Evolutionary conservation across 2,888 invertebrate species (phyloP).

Genomic region (Acronicta alni): DNA sequence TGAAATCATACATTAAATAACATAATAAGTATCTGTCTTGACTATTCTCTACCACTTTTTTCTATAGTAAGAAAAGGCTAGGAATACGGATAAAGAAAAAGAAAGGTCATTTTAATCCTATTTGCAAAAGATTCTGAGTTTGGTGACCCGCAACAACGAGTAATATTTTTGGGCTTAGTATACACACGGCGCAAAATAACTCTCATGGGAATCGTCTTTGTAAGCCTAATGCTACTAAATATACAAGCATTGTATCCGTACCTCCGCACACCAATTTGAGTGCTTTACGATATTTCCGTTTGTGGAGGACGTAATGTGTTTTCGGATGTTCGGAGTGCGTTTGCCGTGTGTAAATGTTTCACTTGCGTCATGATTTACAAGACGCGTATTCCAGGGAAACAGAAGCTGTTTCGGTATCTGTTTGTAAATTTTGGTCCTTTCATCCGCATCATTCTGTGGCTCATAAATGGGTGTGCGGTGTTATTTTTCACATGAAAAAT

Average conservation of each 20-base stretch:
- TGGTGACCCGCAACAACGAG: no score
- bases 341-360: slow-evolving; percentile 33
- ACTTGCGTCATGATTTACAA: slow-evolving; percentile 29
- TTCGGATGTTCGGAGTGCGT: slow-evolving; percentile 21
- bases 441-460: not conserved
- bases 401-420: slow-evolving; percentile 10
- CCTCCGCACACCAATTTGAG: slow-evolving; percentile 9
- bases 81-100: no score
- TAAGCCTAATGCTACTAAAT: slow-evolving; percentile 2
- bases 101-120: no score
- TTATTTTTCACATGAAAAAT: not conserved
- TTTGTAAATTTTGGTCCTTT: slow-evolving; percentile 8
- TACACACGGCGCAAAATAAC: not conserved
- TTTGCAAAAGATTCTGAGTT: no score
- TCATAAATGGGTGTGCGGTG: not conserved
- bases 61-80: no score
- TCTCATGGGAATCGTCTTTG: not conserved
- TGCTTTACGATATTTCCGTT: slow-evolving; percentile 26
- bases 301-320: slow-evolving; percentile 31
- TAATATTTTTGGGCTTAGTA: not conserved
- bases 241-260: not conserved
- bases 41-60: no score
- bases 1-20: no score
- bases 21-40: no score
- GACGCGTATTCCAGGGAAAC: slow-evolving; percentile 1